Base-by-base conservation (phyloP, 2,888 invertebrate genomes). In the Oxyteleia sp. region DNA sequence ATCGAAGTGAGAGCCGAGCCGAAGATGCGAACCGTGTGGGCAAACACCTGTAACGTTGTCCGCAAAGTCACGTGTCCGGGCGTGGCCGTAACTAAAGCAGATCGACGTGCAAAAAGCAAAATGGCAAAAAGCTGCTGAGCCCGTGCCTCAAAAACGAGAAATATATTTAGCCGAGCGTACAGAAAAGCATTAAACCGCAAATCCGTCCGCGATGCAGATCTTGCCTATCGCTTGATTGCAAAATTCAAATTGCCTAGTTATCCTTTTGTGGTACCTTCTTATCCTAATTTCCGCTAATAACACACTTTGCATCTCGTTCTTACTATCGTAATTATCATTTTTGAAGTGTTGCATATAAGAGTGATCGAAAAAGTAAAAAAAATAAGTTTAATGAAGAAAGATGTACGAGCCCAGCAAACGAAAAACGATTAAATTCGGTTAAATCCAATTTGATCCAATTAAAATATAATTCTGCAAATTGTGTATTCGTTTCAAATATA, bases 41-140 rank as follows among this genome's bases (percentile, higher is more conserved):
- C 88, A 87, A 90, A 91, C 91, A 91, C 90, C 91, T 90, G 91
- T 91, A 91, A 90, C 90, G 85, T 85, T 84, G 86, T 88, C 82
- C 81, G 84, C 49, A 86, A 84, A 84, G 89, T 92, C 91, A 91
- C 91, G 92, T 91, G 91, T 89, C 90, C 91, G 87, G 91, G 90
- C 89, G 90, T 91, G 90, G 87, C 91, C 89, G 91, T 91, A 89
- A 91, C 91, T 86, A 91, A 91, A 88, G 85, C 84, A 86, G 85
- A 88, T 86, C 87, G 86, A 87, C 87, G 87, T 74, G 88, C 88
- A 90, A 90, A 89, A 89, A 90, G 84, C 78, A 74, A 85, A 74
- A 83, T 63, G 71, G 49, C 84, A 89, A 89, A 88, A 90, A 89
- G 87, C 63, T 84, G 88, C 89, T 87, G 89, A 88, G 88, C 89